Conservation (phyloP, 2,888 invertebrate species). For the Tachina grossa region DNA sequence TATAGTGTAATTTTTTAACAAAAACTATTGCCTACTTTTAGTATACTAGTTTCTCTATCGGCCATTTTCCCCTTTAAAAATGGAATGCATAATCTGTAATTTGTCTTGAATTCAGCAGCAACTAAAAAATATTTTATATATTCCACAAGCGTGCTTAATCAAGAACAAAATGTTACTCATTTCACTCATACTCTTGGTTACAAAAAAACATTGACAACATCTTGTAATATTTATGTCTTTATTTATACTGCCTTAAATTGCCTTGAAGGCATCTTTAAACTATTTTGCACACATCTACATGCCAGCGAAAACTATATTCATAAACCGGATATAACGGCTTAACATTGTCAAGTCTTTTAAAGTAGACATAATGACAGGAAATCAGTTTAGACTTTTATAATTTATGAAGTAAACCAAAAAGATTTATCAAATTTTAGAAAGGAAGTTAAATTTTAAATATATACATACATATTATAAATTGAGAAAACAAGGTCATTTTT, state of each 20-base stretch:
- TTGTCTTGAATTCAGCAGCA: neutral
- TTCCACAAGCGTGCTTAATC: neutral
- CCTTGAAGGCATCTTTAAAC: constrained; percentile 50
- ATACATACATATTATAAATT: too few species aligned
- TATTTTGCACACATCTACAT: constrained; percentile 1
- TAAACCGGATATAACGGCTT: constrained; percentile 48
- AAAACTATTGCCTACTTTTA: neutral
- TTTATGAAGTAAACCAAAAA: constrained; percentile 21
- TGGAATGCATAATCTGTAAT: neutral
- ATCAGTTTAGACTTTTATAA: neutral
- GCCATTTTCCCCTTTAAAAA: neutral
- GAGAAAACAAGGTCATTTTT: neutral
- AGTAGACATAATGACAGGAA: neutral
- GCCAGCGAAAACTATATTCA: constrained; percentile 21
- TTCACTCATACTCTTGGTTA: neutral
- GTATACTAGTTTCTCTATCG: neutral
- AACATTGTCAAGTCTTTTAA: constrained; percentile 30
- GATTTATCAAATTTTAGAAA: neutral
- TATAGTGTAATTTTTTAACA: neutral
- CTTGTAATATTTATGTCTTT: neutral
- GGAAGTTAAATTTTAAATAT: neutral
- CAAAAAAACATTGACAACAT: neutral
- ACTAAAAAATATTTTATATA: neutral
- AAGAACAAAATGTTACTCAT: constrained; percentile 15
- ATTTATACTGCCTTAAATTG: constrained; percentile 6